Conservation (phyloP, 2,113 vertebrate genomes). For the Isurus oxyrinchus region DNA sequence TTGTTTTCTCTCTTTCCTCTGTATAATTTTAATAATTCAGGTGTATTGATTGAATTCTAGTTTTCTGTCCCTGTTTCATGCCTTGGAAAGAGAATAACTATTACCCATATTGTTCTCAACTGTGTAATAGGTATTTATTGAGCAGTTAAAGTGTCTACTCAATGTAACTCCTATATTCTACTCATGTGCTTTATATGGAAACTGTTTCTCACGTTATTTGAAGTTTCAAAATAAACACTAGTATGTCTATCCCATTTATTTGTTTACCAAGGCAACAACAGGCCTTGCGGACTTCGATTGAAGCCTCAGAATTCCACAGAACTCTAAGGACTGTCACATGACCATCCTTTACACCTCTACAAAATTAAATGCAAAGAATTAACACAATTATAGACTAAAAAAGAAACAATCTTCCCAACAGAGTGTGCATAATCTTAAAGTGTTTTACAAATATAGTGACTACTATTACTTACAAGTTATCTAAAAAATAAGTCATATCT, state of each 20-base stretch:
- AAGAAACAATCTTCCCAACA: neutral
- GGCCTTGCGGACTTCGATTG: neutral
- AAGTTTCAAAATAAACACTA: neutral
- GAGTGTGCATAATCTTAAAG: neutral
- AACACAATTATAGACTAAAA: neutral
- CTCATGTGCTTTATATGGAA: neutral
- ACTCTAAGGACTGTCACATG: neutral
- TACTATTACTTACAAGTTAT: neutral
- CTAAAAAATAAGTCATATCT: constrained; percentile 19
- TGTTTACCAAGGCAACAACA: neutral
- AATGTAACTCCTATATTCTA: neutral
- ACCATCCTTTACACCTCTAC: neutral
- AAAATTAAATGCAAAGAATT: constrained; percentile 19
- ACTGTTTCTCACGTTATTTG: neutral
- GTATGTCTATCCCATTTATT: neutral
- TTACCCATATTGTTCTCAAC: too few relatives aligned
- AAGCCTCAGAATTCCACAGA: neutral
- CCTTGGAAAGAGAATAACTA: neutral
- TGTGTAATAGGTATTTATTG: neutral
- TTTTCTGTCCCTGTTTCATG: neutral
- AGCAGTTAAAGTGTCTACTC: neutral
- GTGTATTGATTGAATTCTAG: neutral
- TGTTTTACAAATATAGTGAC: neutral
- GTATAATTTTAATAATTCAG: neutral
- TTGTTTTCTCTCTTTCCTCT: neutral